Base-by-base conservation (phyloP, 92 coral and sea anemone species). In the Bergia puertoricense region DNA sequence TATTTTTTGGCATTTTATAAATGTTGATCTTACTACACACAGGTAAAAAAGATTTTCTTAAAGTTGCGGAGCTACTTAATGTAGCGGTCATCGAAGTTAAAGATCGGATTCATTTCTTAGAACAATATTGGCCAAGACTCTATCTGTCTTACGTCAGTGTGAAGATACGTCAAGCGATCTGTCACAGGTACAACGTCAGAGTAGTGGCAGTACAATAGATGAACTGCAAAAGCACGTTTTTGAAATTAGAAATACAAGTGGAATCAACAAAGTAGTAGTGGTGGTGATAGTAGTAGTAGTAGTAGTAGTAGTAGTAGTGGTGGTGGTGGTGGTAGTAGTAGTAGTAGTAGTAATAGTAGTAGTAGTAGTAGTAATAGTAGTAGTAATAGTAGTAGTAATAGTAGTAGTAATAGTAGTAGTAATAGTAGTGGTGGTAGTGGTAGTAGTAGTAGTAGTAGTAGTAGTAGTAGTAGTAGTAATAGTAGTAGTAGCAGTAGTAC, bases 11-110 rank as follows among this genome's bases (percentile, higher is more conserved):
- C 77, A 11, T 14, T 81, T 36, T 37, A 4, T 54, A 1, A 40
- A 20, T 39, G 3, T 13, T 57, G 18, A 18, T 72, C 76, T 79
- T 37, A 76, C 74, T 48, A 6, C 69, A 77, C 74, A 4, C 56
- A 97, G 99, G 94, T 37, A 92, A 89, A 79, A 96, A 94, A 81
- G 96, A 97, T 50, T 97, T 97, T 88, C 80, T 91, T 8, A 92
- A 92, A 95, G 92, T 94, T 22, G 94, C 99, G 2, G 99, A 95
- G 76, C 46, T 97, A 38, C 82, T 97, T 10, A 95, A 94, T 85
- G 95, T 94, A 11, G 95, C 94, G 48, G 97, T 97, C 23, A 91
- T 97, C 16, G 99, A 97, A 88, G 98, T 97, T 51, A 95, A 89
- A 85, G 98, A 97, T 66, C 97, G 94, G 85, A 96, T 97, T 38